Base-by-base conservation (phyloP, 2,797 vertebrate genomes). In the Limnodromus scolopaceus region DNA sequence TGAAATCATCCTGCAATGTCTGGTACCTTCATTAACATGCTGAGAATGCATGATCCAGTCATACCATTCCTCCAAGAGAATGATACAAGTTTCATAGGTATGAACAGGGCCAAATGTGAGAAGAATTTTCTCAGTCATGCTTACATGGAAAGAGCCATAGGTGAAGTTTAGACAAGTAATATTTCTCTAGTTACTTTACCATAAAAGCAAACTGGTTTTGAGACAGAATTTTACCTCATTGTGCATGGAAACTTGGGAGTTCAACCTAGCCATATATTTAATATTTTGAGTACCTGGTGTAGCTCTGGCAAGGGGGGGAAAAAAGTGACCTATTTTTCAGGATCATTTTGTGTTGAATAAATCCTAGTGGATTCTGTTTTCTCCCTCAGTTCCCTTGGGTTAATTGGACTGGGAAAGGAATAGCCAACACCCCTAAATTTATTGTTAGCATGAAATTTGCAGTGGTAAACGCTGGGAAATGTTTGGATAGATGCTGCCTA, bases 101-200 rank as follows among this genome's bases (percentile, higher is more conserved):
- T n/a, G 30, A 87, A 57, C 0, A 2, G 38, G 49, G 22, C 1
- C 45, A 64, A 51, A 68, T 0, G 0, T 70, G 28, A 30, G 54
- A 76, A 88, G 18, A 25, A 60, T 36, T 54, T 90, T 88, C 51
- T 55, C 41, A 65, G 36, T 63, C n/a, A n/a, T 61, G 38, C 1
- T 82, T 4, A 0, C 2, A 0, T 36, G 49, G 20, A 25, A 88
- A 51, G 12, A 27, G 32, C 22, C 30, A 16, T 3, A 72, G 17
- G 6, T 80, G 43, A 55, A 60, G 10, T 24, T 45, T 18, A 60
- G 25, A 43, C 23, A 83, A 75, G 39, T 14, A 77, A 2, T 36
- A 16, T 84, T 54, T 1, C 25, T 86, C 10, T 55, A 16, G 43
- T 48, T 61, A 38, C n/a, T 66, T 60, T 69, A 32, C 38, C 16